Evolutionary conservation across 2,888 invertebrate species (phyloP), one percentile per base, ranked within the genome.

Genomic region (Cerastis rubricosa): DNA sequence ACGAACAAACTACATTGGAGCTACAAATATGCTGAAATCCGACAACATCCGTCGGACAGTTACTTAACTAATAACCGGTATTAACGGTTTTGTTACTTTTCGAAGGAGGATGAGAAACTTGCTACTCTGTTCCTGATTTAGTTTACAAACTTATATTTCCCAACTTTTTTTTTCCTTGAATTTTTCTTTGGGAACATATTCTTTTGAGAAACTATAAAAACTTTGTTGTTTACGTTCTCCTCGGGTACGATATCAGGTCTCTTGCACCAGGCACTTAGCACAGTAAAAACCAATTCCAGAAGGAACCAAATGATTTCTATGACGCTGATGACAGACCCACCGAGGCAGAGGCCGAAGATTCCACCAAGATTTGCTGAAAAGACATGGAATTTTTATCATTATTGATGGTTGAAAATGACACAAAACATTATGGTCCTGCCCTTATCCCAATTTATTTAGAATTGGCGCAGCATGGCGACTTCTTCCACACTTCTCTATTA

Each of bases 341-440:
- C 97, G 0, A 97, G 92, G 73, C 97, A 97, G 0, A 97, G 92
- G 0, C 97, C 97, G 76, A 97, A 97, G 57, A 97, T 97, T 3
- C 97, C 97, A 0, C 97, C 97, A 65, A 97, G 96, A 67, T 97
- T 97, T 0, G 97, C 97, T 97, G 92, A 40, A 93, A 94, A 80
- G 9, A 47, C 57, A 35, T 5, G 9, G 0, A 59, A n/a, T 8
- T 63, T 22, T 22, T 7, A 12, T 7, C 12, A 63, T 12, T 11
- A 40, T 14, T 59, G 3, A 29, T 29, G 9, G 19, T 29, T 59
- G 2, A 59, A 59, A 59, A 19, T 59, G 1, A 29, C 29, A 29
- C 19, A n/a, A n/a, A n/a, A n/a, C n/a, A n/a, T n/a, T n/a, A n/a
- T n/a, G n/a, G n/a, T 35, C 35, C 35, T 35, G 35, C 35, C 35